Evolutionary conservation across 2,113 vertebrate species (phyloP).

Genomic region (Vimba vimba): DNA sequence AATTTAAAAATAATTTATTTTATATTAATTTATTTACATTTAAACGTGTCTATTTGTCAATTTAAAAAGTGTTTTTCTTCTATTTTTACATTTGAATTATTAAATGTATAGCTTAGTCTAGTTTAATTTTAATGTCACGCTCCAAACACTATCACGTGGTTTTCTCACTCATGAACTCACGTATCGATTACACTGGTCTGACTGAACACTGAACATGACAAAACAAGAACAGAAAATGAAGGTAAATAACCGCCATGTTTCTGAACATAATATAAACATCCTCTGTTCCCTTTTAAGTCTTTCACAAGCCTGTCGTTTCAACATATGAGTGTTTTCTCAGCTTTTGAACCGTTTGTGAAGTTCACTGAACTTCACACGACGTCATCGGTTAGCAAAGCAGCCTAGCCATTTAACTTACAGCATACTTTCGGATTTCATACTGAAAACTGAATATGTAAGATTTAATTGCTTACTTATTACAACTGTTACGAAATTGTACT

Average conservation of each 20-base stretch:
- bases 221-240: background rate
- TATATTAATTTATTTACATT: background rate
- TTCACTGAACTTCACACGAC: constrained; percentile 40
- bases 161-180: background rate
- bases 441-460: background rate
- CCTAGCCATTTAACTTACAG: background rate
- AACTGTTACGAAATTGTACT: background rate
- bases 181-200: constrained; percentile 39
- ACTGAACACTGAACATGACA: background rate
- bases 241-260: constrained; percentile 9
- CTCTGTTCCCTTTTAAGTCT: background rate
- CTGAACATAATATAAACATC: background rate
- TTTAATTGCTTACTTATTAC: background rate
- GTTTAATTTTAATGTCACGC: background rate
- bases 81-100: background rate
- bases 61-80: background rate
- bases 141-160: background rate
- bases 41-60: background rate
- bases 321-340: background rate
- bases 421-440: background rate
- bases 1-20: background rate
- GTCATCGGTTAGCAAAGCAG: background rate
- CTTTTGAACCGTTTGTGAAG: background rate
- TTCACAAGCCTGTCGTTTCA: background rate
- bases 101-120: too few relatives aligned